Evolutionary conservation across 2,888 invertebrate genomes (phyloP), one percentile per base, ranked within the genome.

Genomic region (Steinernema scapterisci): DNA sequence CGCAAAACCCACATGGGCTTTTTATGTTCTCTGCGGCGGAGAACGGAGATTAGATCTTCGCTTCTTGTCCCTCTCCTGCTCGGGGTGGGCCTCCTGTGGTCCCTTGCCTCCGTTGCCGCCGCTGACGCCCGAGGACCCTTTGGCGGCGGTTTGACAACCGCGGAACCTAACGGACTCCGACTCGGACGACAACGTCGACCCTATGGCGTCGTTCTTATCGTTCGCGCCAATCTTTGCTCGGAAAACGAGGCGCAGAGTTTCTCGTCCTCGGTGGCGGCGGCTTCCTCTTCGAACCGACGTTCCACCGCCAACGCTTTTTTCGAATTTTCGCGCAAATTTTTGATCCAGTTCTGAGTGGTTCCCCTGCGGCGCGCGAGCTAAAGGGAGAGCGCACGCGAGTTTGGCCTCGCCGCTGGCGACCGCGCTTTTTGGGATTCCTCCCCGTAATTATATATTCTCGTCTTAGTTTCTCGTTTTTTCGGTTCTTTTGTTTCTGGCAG

Each of bases 171-270:
- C 63, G 63, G 16, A 13, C 27, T 54, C 25, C 54, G 54, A 13
- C 27, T 6, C 54, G 54, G 25, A 54, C 54, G 51, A 19, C 51
- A 51, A 19, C 48, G 48, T 3, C 54, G 13, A 54, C 54, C 54
- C 63, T 25, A 63, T 27, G 48, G 19, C 48, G 38, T 27, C 63
- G 63, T 63, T 63, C 63, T 63, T 63, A 63, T 63, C 63, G 63
- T 63, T 63, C 63, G 63, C 63, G 63, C 63, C 63, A 63, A 63
- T 63, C 63, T 63, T 63, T 63, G 63, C 63, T 25, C 31, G 16
- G 31, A 38, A 5, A 63, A 31, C 23, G 48, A 48, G 48, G n/a
- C n/a, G 19, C 13, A 38, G 38, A 38, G 38, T 38, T 48, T 48
- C 48, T 16, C 48, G 16, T 48, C 19, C 13, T 9, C 38, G 38